A percentile compares a stretch with the other conserved stretches of the same genome.
phyloP scores from a whole-genome alignment of 2,888 invertebrate species.

The Phragmatobia fuliginosa region DNA sequence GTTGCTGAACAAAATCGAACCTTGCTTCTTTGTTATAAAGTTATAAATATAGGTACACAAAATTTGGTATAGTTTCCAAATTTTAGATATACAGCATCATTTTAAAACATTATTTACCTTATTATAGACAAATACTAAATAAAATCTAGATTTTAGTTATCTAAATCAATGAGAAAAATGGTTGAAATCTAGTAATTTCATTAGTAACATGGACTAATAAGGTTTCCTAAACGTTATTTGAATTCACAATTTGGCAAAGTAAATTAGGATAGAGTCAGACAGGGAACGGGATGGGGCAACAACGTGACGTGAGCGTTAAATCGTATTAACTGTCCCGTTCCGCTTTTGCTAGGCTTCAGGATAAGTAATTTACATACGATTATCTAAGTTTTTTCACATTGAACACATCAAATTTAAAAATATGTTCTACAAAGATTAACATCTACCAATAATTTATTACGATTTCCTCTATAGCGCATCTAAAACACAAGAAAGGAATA shows the following conservation, averaged over 20 bases:
- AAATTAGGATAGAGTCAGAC: not conserved
- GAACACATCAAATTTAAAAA: not conserved
- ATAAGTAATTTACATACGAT: not conserved
- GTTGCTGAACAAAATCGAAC: conserved; percentile 18
- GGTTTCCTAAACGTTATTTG: not conserved
- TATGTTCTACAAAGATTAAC: not conserved
- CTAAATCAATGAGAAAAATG: not conserved
- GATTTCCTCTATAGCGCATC: not conserved
- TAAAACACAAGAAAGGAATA: not conserved
- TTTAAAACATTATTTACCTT: not conserved
- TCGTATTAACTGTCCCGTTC: not conserved
- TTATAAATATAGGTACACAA: conserved; percentile 10
- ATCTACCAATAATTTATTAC: not conserved
- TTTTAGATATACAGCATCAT: not conserved
- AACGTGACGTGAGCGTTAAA: not conserved
- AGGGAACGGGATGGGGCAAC: not conserved
- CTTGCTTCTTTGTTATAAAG: not conserved
- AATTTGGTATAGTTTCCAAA: conserved; percentile 7
- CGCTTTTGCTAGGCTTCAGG: not conserved
- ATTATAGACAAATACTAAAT: not conserved
- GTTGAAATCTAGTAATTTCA: not conserved
- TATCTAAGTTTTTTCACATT: not conserved
- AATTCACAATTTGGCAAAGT: not conserved
- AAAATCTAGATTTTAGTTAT: not conserved
- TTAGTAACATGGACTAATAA: not conserved